A percentile compares a stretch with the other conserved stretches of the same genome.
Conservation (phyloP, 2,888 invertebrate genomes). For the Trachelus tabidus region DNA sequence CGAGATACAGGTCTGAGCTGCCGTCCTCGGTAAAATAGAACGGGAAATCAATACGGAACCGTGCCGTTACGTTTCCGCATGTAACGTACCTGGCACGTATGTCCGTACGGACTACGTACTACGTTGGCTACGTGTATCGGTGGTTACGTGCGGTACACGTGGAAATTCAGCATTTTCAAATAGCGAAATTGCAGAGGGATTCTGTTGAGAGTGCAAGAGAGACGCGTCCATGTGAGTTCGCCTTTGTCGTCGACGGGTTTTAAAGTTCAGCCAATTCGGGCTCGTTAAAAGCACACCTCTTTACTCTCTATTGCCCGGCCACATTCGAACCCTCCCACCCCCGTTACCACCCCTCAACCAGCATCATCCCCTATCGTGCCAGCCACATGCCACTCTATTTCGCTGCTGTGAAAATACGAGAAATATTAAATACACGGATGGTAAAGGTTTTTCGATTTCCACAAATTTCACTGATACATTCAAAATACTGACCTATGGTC, state of each 20-base stretch:
- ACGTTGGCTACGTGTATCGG: background rate
- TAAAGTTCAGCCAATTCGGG: background rate
- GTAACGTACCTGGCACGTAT: conserved; percentile 1
- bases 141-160: background rate
- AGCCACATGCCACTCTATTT: too few relatives aligned
- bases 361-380: too few relatives aligned
- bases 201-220: background rate
- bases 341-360: background rate
- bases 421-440: background rate
- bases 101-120: background rate
- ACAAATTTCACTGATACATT: background rate
- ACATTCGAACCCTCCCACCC: background rate
- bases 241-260: background rate
- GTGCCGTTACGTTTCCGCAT: conserved; percentile 2
- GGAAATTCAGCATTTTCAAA: background rate
- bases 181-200: background rate
- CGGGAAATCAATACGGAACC: background rate
- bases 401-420: background rate
- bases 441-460: background rate
- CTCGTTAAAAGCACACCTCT: background rate
- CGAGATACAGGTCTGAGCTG: background rate
- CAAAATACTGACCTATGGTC: background rate
- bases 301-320: background rate
- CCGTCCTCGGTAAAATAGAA: background rate
- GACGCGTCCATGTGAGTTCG: background rate